Evolutionary conservation across 2,888 invertebrate genomes (phyloP), one percentile per base, ranked within the genome.

Genomic region (Drosophila aldrichi): DNA sequence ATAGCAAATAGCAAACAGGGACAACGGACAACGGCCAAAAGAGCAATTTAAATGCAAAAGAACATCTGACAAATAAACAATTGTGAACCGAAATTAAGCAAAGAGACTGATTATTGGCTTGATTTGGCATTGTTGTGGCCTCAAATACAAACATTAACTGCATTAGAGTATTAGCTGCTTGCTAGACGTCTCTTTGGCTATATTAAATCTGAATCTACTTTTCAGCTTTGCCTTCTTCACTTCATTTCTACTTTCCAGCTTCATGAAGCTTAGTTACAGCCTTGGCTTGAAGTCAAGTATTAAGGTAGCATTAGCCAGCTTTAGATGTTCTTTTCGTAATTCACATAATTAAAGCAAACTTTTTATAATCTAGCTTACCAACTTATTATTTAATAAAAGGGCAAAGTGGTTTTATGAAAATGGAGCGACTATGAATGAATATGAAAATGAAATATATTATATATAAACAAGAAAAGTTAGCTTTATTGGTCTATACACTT

Each of bases 31-130:
- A 20, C 62, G 22, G 62, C 16, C 44, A 78, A 75, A 75, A 48
- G 62, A 64, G 59, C 79, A 77, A 71, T 75, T 78, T 62, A 29
- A 29, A 40, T 32, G 29, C 16, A 38, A 49, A 70, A 16, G 14
- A 41, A 36, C 18, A 44, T 16, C 25, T 38, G 41, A 52, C 22
- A 49, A 49, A 58, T 14, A 48, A 29, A 46, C n/a, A 55, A 49
- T 43, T 41, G 4, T 38, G 16, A 51, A n/a, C 16, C 36, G 18
- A 9, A n/a, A 40, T 29, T 54, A 40, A 16, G 25, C 20, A 4
- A 41, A 12, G 22, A 40, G 22, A 8, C 16, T 29, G 22, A 25
- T 22, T 34, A n/a, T 29, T 48, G 48, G 18, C 10, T 40, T 32
- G 36, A 58, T 48, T 58, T 18, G 14, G 0, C 46, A 34, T 25